phyloP scores from a whole-genome alignment of 2,888 invertebrate species.

The Chloroclystis v-ata region DNA sequence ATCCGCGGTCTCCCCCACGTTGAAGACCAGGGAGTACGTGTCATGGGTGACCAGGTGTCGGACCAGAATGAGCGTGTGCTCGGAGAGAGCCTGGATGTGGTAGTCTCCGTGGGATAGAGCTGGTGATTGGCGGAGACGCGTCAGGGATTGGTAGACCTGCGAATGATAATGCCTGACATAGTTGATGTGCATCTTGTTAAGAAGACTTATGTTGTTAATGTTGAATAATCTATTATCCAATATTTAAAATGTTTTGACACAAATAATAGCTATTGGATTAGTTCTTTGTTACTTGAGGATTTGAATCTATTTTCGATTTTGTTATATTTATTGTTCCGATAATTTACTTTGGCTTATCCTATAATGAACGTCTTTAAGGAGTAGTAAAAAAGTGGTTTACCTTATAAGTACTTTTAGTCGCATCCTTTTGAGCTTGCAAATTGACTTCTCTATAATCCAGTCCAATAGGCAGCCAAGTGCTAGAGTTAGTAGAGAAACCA shows the following conservation, averaged over 20 bases:
- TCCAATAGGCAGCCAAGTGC: slow-evolving; percentile 82
- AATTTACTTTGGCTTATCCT: too few species aligned
- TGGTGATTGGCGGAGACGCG: slow-evolving; percentile 62
- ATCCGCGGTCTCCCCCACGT: slow-evolving; percentile 63
- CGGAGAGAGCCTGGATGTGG: slow-evolving; percentile 46
- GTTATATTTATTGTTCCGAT: too few species aligned
- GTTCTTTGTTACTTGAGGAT: too few species aligned
- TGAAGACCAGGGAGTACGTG: slow-evolving; percentile 66
- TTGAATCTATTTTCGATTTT: too few species aligned
- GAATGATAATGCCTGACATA: too few species aligned
- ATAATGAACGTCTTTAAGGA: too few species aligned
- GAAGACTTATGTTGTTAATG: too few species aligned
- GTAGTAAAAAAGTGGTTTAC: slow-evolving; percentile 33
- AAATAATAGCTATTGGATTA: too few species aligned
- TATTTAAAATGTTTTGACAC: too few species aligned
- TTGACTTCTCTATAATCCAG: slow-evolving; percentile 80
- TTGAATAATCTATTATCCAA: too few species aligned
- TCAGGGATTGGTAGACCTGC: slow-evolving; percentile 76
- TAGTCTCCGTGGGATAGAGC: slow-evolving; percentile 59
- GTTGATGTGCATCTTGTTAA: too few species aligned
- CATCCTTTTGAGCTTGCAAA: slow-evolving; percentile 68
- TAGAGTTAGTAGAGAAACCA: slow-evolving; percentile 77
- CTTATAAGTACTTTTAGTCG: slow-evolving; percentile 73
- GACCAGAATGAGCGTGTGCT: slow-evolving; percentile 44
- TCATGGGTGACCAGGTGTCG: slow-evolving; percentile 46